A percentile compares a stretch with the other conserved stretches of the same genome.
Conservation (phyloP, 2,888 invertebrate genomes). For the Caradrina clavipalpis region DNA sequence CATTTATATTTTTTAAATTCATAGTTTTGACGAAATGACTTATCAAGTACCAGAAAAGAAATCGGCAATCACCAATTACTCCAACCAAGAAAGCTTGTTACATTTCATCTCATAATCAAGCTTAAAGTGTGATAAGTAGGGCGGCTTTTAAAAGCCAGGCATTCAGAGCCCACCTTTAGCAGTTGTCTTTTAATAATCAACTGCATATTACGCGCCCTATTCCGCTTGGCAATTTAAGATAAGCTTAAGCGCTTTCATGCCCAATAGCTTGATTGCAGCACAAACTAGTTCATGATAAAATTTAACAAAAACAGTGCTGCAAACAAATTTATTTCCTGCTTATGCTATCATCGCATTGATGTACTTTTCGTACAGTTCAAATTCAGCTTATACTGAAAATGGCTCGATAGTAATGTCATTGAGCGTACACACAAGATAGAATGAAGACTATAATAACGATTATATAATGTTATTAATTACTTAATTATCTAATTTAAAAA, state of each 20-base stretch:
- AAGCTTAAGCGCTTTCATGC: background rate
- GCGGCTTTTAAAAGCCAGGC: background rate
- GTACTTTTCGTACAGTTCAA: background rate
- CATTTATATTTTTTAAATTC: background rate
- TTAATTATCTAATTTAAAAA: background rate
- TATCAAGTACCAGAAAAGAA: background rate
- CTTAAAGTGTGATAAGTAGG: background rate
- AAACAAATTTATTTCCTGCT: background rate
- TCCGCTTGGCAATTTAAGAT: background rate
- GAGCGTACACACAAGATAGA: background rate
- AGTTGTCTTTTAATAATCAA: background rate
- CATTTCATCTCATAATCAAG: background rate
- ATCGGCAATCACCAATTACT: background rate
- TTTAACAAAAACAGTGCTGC: background rate
- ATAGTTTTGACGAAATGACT: background rate
- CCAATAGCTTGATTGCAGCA: too few relatives aligned
- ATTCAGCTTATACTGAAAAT: background rate
- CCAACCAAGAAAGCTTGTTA: background rate
- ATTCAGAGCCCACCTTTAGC: slow-evolving; percentile 5
- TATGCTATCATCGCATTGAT: background rate
- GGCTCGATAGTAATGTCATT: background rate
- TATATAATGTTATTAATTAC: slow-evolving; percentile 1
- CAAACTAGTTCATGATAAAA: background rate
- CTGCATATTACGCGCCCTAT: background rate
- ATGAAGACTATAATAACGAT: slow-evolving; percentile 18